These are phyloP conservation scores for Pangasius djambal DNA, from an alignment of 2,797 vertebrate genomes.

Conservation along the genomic window DNA sequence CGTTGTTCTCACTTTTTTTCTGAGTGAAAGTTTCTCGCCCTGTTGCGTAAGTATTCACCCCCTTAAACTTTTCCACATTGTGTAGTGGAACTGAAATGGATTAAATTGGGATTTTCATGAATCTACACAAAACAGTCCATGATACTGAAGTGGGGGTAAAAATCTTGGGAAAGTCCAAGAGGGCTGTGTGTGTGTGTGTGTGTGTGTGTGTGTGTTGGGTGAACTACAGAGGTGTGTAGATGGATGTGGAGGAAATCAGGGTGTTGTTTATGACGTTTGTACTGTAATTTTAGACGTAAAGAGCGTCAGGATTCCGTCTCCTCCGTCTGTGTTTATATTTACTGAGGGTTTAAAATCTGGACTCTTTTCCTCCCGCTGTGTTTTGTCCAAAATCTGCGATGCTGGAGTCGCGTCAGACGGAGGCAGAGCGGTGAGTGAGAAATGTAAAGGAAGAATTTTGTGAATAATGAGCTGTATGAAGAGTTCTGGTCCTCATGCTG, in stretches of 20 bases:
- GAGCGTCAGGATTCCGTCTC: background rate
- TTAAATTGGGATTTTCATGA: no score
- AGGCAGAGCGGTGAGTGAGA: slow-evolving; percentile 13
- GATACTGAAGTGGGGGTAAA: no score
- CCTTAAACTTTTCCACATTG: no score
- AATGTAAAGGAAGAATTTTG: background rate
- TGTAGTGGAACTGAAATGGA: no score
- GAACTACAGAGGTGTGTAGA: no score
- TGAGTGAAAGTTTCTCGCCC: no score
- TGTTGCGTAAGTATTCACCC: no score
- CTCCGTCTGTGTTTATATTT: background rate
- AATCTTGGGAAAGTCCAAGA: no score
- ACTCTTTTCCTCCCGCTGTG: background rate
- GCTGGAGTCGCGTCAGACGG: background rate
- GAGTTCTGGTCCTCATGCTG: background rate
- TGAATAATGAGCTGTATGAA: background rate
- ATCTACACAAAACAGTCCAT: no score
- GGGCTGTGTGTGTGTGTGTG: background rate
- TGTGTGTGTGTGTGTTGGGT: background rate
- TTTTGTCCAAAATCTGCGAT: background rate
- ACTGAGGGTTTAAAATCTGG: background rate
- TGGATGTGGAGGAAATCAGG: background rate
- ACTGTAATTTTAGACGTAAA: background rate
- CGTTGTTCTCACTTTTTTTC: no score
- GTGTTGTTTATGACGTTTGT: background rate